phyloP scores from a whole-genome alignment of 2,797 vertebrate genomes.

The Setipinna tenuifilis region DNA sequence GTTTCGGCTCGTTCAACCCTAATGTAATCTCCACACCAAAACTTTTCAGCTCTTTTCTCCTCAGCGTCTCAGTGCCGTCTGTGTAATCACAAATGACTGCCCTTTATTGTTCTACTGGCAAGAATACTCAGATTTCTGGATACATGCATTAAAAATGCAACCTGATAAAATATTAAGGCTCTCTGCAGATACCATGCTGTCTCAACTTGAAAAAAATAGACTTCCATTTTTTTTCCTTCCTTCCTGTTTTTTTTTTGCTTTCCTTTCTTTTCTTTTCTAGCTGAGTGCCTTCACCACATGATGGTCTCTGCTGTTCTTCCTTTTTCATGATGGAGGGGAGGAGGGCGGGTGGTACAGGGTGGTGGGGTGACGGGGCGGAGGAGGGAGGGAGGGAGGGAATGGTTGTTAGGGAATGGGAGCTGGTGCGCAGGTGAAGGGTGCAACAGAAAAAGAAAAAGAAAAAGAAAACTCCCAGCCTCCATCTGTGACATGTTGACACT shows the following conservation, averaged over 20 bases:
- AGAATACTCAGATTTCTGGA: conserved; percentile 68
- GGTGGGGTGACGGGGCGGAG: background rate
- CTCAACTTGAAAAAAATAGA: conserved; percentile 58
- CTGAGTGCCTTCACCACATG: background rate
- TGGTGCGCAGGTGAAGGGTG: background rate
- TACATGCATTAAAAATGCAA: conserved; percentile 73
- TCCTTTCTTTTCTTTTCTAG: background rate
- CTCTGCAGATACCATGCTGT: conserved; percentile 65
- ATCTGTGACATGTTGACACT: conserved; percentile 63
- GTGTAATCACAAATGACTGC: conserved; percentile 70
- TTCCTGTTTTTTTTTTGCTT: conserved; percentile 28
- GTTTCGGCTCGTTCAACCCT: background rate
- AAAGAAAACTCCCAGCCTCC: conserved; percentile 46
- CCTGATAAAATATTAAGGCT: conserved; percentile 76
- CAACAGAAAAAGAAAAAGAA: conserved; percentile 11
- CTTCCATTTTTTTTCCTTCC: conserved; percentile 28
- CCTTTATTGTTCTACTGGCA: conserved; percentile 75
- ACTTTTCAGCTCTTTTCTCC: conserved; percentile 52
- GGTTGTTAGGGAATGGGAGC: conserved; percentile 18
- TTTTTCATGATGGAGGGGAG: background rate
- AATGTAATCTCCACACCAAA: conserved; percentile 44
- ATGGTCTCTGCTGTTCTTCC: conserved; percentile 2
- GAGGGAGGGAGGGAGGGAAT: background rate
- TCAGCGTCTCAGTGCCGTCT: conserved; percentile 59
- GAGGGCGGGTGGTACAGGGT: background rate